Evolutionary conservation across 1,140 invertebrate genomes (phyloP).

Genomic region (Neodiprion lecontei): DNA sequence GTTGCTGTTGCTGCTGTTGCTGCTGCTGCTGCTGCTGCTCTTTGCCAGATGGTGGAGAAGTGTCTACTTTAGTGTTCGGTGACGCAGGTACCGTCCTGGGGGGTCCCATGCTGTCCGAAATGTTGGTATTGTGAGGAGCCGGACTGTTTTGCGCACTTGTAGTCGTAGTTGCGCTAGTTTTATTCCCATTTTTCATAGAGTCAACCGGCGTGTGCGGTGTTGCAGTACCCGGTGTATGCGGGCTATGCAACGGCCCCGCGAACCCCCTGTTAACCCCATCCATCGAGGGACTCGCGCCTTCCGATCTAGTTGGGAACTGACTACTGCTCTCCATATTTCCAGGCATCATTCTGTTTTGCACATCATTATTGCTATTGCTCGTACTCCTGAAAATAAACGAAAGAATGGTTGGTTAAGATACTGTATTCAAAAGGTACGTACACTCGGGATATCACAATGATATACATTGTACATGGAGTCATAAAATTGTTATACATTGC

Average conservation of each 20-base stretch:
- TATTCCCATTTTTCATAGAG: constrained; percentile 34
- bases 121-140: constrained; percentile 49
- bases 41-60: constrained; percentile 52
- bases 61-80: constrained; percentile 56
- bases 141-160: constrained; percentile 58
- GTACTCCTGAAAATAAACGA: constrained; percentile 39
- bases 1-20: constrained; percentile 40
- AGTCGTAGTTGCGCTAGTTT: constrained; percentile 41
- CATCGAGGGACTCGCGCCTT: constrained; percentile 57
- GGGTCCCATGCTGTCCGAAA: constrained; percentile 56
- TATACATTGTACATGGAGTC: not conserved
- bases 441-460: not conserved
- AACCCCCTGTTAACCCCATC: constrained; percentile 55
- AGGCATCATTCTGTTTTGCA: constrained; percentile 50
- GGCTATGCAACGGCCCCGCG: constrained; percentile 54
- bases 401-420: constrained; percentile 8
- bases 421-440: too few species aligned
- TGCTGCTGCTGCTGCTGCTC: constrained; percentile 50
- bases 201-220: constrained; percentile 51
- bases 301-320: constrained; percentile 50
- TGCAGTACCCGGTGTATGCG: constrained; percentile 57
- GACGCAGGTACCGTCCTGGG: constrained; percentile 57
- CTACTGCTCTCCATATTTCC: constrained; percentile 47
- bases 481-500: constrained; percentile 9
- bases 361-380: constrained; percentile 45